phyloP scores from a whole-genome alignment of 2,888 invertebrate genomes.

The Acholoe squamosa region DNA sequence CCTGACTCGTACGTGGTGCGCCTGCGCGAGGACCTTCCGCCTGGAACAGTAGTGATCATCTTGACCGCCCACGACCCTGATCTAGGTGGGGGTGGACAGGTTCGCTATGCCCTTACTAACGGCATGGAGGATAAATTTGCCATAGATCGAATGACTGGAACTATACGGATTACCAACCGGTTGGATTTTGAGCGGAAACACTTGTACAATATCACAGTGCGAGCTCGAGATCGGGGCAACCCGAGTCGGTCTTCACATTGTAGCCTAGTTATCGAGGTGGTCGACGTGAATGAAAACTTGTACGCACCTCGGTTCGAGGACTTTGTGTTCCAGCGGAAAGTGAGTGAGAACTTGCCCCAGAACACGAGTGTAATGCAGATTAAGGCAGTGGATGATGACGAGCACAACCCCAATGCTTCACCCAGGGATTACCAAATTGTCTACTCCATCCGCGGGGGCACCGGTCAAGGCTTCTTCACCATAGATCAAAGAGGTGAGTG shows the following conservation, averaged over 20 bases:
- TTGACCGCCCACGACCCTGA: slow-evolving; percentile 94
- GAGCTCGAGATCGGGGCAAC: slow-evolving; percentile 91
- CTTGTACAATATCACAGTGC: slow-evolving; percentile 93
- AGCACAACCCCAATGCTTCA: slow-evolving; percentile 84
- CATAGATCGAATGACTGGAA: slow-evolving; percentile 93
- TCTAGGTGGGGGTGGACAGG: slow-evolving; percentile 90
- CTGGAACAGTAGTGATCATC: slow-evolving; percentile 93
- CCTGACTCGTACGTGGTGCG: slow-evolving; percentile 86
- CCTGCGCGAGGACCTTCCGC: slow-evolving; percentile 94
- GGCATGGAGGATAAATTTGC: slow-evolving; percentile 87
- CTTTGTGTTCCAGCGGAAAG: slow-evolving; percentile 89
- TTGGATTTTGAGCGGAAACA: slow-evolving; percentile 95
- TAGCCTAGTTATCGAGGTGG: slow-evolving; percentile 89
- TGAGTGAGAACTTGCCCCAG: slow-evolving; percentile 91
- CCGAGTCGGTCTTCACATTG: slow-evolving; percentile 91
- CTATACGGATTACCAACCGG: slow-evolving; percentile 90
- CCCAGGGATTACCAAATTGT: slow-evolving; percentile 92
- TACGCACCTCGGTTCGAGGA: slow-evolving; percentile 92
- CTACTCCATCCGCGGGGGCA: slow-evolving; percentile 94
- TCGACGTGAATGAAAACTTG: slow-evolving; percentile 97
- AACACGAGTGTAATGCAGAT: slow-evolving; percentile 91
- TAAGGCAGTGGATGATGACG: slow-evolving; percentile 91
- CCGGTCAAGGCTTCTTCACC: slow-evolving; percentile 95
- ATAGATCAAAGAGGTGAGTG: slow-evolving; percentile 93
- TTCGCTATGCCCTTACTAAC: slow-evolving; percentile 87